Evolutionary conservation across 2,797 vertebrate genomes (phyloP), one percentile per base, ranked within the genome.

Genomic region (Arnoldichthys spilopterus): DNA sequence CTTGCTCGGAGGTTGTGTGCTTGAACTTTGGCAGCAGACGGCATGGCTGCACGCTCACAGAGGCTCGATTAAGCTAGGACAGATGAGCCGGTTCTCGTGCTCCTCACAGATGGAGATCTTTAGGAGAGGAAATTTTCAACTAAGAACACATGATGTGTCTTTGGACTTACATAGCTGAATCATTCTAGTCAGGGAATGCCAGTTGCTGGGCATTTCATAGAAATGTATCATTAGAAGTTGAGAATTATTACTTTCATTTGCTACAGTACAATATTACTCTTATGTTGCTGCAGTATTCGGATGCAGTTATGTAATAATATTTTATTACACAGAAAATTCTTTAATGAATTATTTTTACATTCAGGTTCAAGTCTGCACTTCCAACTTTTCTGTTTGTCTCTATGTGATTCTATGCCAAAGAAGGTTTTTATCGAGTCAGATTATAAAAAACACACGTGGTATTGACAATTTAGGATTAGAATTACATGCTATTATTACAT

Each of bases 11-110:
- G 74, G 74, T 66, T 49, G 45, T 72, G 20, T 54, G 67, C 30
- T 69, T 63, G 72, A 80, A 66, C 73, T 76, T 72, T 76, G 51
- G 53, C 45, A 47, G 18, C 30, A 67, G 37, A 37, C 59, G 54
- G 30, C 59, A 75, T 22, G 34, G 32, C 63, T 69, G 37, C 45
- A 37, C 64, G 49, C 67, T 76, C 3, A 64, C 30, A 64, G 67
- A 40, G 73, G 28, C n/a, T 66, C 26, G 58, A 80, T 80, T 72
- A 64, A 22, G 74, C 76, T 68, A 72, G 69, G 61, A 64, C 56
- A 63, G 79, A 76, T 64, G 58, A 74, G 66, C 30, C 32, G 67
- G 16, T 49, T 63, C 61, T 72, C 13, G 37, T 34, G 72, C 20
- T 66, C 34, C 54, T 40, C 22, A 30, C 32, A 24, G 70, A 74